A percentile compares a stretch with the other conserved stretches of the same genome.
Conservation (phyloP, 2,888 invertebrate genomes). For the Leptogaster cylindrica region DNA sequence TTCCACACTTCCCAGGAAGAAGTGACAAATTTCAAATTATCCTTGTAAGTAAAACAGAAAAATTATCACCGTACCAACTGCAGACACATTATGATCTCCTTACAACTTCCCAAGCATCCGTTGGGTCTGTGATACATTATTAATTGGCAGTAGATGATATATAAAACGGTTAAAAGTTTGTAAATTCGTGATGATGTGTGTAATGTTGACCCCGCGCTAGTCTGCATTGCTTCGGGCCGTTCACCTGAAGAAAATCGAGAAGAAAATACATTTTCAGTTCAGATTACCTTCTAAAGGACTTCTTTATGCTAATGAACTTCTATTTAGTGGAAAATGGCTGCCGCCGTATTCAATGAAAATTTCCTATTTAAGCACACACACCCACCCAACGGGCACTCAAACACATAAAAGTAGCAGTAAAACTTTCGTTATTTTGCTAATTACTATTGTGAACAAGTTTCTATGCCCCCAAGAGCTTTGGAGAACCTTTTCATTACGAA, state of each 20-base stretch:
- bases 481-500: constrained; percentile 3
- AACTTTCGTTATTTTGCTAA: constrained; percentile 37
- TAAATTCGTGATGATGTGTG: constrained; percentile 39
- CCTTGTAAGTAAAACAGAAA: no score
- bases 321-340: constrained; percentile 25
- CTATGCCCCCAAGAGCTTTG: constrained; percentile 22
- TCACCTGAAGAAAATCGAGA: constrained; percentile 71
- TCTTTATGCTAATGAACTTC: constrained; percentile 23
- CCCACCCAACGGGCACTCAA: no score
- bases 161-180: constrained; percentile 41
- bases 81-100: constrained; percentile 1
- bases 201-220: constrained; percentile 67
- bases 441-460: constrained; percentile 30
- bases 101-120: constrained; percentile 5
- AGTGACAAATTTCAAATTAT: no score
- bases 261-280: constrained; percentile 43
- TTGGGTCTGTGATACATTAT: constrained; percentile 29
- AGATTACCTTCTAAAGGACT: constrained; percentile 10
- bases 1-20: not conserved
- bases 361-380: no score
- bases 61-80: constrained; percentile 44
- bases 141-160: constrained; percentile 45
- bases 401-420: not conserved
- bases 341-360: constrained; percentile 30
- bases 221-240: constrained; percentile 81